Base-by-base conservation (phyloP, 37 sponge, comb jelly and placozoan species). In the Dysidea cf. avara region DNA sequence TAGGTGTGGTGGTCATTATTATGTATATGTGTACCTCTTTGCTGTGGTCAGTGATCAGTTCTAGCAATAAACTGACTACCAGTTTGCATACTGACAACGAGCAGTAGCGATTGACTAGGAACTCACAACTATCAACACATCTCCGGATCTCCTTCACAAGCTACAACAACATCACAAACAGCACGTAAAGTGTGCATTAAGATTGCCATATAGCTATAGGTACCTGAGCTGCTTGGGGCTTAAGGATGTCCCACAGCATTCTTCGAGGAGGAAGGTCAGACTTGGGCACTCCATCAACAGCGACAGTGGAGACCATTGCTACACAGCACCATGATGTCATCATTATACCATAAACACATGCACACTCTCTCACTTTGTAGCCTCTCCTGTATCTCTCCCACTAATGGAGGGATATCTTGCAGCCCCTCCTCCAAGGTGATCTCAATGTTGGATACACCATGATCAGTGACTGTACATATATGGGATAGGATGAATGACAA, bases 1-100 rank as follows among this genome's bases (percentile, higher is more conserved):
- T 35, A 11, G 12, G 9, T 13, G 33, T 7, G 11, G 28, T 11
- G 24, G 20, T 7, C 47, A 26, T 37, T 4, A 18, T 25, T 9
- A n/a, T 4, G 34, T 24, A 53, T 7, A 40, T 55, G 21, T 39
- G 31, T 54, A 88, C 89, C 80, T 88, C 89, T 79, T 80, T 72
- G 47, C 83, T 88, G 60, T 88, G 84, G 65, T 88, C 89, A 26
- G 89, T 88, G 37, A 88, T 88, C 34, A 88, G 89, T 33, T 88
- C 89, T 39, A 88, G 68, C 26, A 88, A 66, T 0, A 88, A 70
- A 34, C 84, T 83, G 21, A 79, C 79, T 39, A 88, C 56, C 28
- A 76, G 65, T 65, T 78, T 83, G 14, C 72, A 79, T 2, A 77
- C 89, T 1, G 72, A 56, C 0, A 84, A 88, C 29, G 57, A 63